Evolutionary conservation across 2,797 vertebrate species (phyloP).

Genomic region (Semotilus atromaculatus): DNA sequence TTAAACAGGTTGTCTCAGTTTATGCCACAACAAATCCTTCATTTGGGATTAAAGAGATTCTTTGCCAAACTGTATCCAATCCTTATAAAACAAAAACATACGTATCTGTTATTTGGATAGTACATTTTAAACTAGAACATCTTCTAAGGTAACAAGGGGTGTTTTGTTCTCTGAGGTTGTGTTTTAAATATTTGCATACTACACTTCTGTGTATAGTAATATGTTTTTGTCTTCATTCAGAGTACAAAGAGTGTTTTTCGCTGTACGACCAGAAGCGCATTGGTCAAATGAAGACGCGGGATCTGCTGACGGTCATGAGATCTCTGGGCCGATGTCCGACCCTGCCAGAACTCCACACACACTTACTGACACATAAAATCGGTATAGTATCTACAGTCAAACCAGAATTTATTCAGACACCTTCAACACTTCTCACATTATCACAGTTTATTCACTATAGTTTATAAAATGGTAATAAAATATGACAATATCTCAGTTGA

Average conservation of each 20-base stretch:
- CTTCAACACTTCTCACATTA: no score
- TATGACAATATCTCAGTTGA: no score
- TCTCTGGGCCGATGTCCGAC: conserved; percentile 86
- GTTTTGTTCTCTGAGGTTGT: background rate
- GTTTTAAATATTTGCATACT: background rate
- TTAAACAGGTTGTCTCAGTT: conserved; percentile 11
- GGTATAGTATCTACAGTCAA: conserved; percentile 68
- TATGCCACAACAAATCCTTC: conserved; percentile 25
- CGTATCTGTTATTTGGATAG: background rate
- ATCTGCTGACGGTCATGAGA: conserved; percentile 87
- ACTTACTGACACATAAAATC: conserved; percentile 80
- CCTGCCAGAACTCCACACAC: conserved; percentile 77
- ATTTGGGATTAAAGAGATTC: conserved; percentile 22
- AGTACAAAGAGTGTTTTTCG: conserved; percentile 92
- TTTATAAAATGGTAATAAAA: no score
- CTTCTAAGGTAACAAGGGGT: background rate
- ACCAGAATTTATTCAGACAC: no score
- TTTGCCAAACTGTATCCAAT: background rate
- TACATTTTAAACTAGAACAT: background rate
- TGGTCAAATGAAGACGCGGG: conserved; percentile 80
- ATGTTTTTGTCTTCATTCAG: conserved; percentile 66
- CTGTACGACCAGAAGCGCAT: conserved; percentile 86
- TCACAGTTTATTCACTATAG: no score
- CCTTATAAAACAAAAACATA: background rate
- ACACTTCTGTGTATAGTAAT: background rate